phyloP scores from a whole-genome alignment of 2,113 vertebrate genomes.

The Crotophaga sulcirostris region DNA sequence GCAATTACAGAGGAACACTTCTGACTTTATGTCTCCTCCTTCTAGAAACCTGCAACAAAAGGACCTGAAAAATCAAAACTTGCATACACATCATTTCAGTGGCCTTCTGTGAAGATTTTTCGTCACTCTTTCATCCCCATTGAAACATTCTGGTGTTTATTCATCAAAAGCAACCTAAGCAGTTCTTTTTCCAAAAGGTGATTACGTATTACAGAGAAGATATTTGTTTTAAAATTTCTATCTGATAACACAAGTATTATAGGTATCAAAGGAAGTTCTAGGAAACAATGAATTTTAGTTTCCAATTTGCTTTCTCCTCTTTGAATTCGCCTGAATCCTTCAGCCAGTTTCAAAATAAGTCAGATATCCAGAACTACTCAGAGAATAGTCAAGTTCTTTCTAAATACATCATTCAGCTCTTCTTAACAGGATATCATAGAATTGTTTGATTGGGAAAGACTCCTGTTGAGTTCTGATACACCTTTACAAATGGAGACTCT shows the following conservation, averaged over 20 bases:
- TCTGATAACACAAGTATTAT: neutral
- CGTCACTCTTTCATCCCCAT: neutral
- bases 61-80: neutral
- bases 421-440: too few relatives aligned
- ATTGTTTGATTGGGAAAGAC: too few relatives aligned
- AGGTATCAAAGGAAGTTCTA: neutral
- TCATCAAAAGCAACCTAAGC: neutral
- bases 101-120: neutral
- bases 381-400: neutral
- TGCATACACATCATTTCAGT: neutral
- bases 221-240: too few relatives aligned
- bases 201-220: neutral
- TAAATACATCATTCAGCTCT: neutral
- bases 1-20: neutral
- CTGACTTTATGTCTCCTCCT: neutral
- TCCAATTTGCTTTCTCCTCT: neutral
- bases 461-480: neutral
- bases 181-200: neutral
- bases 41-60: neutral
- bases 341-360: neutral
- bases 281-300: neutral
- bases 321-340: neutral
- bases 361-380: neutral
- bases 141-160: neutral
- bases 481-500: neutral